These are phyloP conservation scores for Mormyrus iriodes DNA, from an alignment of 2,113 vertebrate species.

Conservation along the genomic window DNA sequence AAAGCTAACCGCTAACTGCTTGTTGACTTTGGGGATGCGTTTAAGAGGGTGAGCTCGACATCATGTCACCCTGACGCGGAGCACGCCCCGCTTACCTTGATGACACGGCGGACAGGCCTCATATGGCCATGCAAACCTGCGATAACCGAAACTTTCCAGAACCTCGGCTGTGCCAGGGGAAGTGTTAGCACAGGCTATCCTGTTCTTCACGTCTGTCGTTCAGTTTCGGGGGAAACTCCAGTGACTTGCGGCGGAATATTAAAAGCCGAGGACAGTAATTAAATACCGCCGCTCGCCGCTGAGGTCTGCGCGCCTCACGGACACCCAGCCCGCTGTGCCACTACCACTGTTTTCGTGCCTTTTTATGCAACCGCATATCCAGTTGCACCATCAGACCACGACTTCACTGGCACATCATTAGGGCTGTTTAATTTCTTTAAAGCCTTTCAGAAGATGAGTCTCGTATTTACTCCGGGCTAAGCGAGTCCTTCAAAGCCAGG, in stretches of 20 bases:
- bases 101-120: neutral
- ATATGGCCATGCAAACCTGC: neutral
- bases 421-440: conserved; percentile 8
- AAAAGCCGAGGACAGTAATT: neutral
- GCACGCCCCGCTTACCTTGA: neutral
- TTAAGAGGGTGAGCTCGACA: neutral
- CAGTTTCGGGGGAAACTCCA: neutral
- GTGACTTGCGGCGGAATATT: neutral
- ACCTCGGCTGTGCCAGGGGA: neutral
- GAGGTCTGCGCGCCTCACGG: neutral
- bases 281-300: neutral
- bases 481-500: neutral
- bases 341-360: neutral
- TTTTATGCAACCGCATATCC: neutral
- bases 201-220: neutral
- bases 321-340: neutral
- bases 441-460: conserved; percentile 6
- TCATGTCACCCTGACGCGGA: neutral
- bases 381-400: neutral
- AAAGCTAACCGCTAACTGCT: neutral
- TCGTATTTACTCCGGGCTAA: neutral
- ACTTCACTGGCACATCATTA: neutral
- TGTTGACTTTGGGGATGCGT: neutral
- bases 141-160: neutral
- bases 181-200: neutral